Percentiles rank a stretch among this genome's conserved stretches.
phyloP scores from a whole-genome alignment of 2,888 invertebrate species.

The Microctonus aethiopoides region DNA sequence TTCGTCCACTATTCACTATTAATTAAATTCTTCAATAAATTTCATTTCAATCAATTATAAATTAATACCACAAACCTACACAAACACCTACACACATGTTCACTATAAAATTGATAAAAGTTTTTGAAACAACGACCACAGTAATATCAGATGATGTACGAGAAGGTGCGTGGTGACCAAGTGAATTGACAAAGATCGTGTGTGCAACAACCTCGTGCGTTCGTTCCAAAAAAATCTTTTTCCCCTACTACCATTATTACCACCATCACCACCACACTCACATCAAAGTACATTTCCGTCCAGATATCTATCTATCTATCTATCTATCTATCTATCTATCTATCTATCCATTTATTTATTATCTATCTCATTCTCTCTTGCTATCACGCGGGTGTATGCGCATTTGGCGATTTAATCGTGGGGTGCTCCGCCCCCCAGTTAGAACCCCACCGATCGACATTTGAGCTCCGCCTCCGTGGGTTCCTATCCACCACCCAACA shows the following conservation, averaged over 20 bases:
- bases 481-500: conserved; percentile 31
- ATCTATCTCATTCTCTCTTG: neutral
- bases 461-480: conserved; percentile 39
- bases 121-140: no score
- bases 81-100: no score
- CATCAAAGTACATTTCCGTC: neutral
- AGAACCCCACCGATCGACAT: conserved; percentile 38
- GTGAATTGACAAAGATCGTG: conserved; percentile 48
- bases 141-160: neutral
- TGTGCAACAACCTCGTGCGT: conserved; percentile 36
- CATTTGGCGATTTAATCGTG: conserved; percentile 48
- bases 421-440: conserved; percentile 50
- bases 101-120: neutral
- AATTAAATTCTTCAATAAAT: no score
- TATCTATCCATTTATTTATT: neutral
- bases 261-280: neutral
- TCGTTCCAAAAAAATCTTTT: conserved; percentile 37
- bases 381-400: neutral
- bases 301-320: neutral
- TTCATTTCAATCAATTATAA: no score
- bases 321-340: conserved; percentile 1
- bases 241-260: conserved; percentile 7
- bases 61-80: no score
- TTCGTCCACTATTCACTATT: no score
- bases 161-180: conserved; percentile 53